phyloP scores from a whole-genome alignment of 2,888 invertebrate genomes.

The Anticlea derivata region DNA sequence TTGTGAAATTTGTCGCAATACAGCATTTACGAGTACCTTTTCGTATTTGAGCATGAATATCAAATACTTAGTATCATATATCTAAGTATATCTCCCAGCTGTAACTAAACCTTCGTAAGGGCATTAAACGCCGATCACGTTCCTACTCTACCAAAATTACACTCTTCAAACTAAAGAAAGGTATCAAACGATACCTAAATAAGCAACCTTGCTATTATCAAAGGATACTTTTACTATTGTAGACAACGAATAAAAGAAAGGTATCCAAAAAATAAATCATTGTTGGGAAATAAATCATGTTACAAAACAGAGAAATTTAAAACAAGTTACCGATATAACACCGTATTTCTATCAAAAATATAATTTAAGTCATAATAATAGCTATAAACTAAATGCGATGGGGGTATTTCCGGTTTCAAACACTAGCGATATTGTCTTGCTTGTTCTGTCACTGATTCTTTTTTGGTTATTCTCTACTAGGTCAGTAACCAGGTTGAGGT shows the following conservation, averaged over 20 bases:
- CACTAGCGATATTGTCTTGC: no score
- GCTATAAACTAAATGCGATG: slow-evolving; percentile 3
- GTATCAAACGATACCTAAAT: slow-evolving; percentile 8
- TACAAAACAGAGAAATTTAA: slow-evolving; percentile 7
- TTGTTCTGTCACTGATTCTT: no score
- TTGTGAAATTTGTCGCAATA: no score
- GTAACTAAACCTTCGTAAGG: not conserved
- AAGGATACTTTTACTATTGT: not conserved
- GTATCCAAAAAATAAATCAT: not conserved
- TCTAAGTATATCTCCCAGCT: no score
- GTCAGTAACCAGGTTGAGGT: no score
- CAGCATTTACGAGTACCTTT: no score
- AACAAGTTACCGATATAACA: slow-evolving; percentile 3
- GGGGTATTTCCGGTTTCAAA: not conserved
- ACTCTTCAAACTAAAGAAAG: slow-evolving; percentile 32
- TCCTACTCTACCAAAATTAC: slow-evolving; percentile 50
- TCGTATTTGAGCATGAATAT: no score
- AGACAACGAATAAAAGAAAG: slow-evolving; percentile 2
- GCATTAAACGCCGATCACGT: slow-evolving; percentile 57
- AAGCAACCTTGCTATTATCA: slow-evolving; percentile 15
- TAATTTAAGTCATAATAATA: not conserved
- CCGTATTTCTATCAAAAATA: slow-evolving; percentile 10
- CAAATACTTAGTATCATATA: no score
- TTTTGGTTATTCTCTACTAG: no score
- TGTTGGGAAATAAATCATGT: slow-evolving; percentile 10